Evolutionary conservation across 2,888 invertebrate genomes (phyloP), one percentile per base, ranked within the genome.

Genomic region (Catocala nupta): DNA sequence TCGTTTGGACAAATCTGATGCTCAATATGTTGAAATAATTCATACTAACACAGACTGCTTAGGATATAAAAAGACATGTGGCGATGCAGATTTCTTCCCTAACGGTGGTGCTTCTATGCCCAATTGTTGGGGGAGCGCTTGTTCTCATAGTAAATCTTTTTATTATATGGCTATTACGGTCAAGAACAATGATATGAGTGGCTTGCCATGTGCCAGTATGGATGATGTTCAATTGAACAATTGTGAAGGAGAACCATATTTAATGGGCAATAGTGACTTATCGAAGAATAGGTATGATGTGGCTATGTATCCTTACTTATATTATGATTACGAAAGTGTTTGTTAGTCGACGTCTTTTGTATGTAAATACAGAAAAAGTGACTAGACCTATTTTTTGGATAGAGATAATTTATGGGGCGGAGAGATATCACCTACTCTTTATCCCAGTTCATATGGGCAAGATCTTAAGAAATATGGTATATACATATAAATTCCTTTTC

Each of bases 11-110:
- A 48, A 52, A 55, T 39, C 25, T 33, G 60, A 67, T 36, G 67
- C 39, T 25, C 59, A 48, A 34, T 70, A 70, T 13, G 70, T 68
- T 1, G 70, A 67, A 57, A 55, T 55, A 9, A 65, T 70, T 10
- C 70, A 70, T 16, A 70, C 67, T 10, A 60, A 63, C 47, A 39
- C 59, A 13, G 52, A 33, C 47, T 44, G 52, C 25, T 57, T 56
- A 10, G 70, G 66, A 9, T 58, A 33, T 34, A 45, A 12, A 5
- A 33, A 36, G 5, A 45, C 56, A 2, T 54, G 45, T 34, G 69
- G 63, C 1, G 39, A 69, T 52, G 63, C 58, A 5, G 65, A 69
- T 36, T 65, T 69, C 44, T 69, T 60, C 10, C 65, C 65, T 7
- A 65, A 69, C 34, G 64, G 69, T 8, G 69, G 69, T 12, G 25